Percentiles rank a stretch among this genome's conserved stretches.
phyloP scores from a whole-genome alignment of 2,113 vertebrate genomes.

The Forbesichthys agassizii region DNA sequence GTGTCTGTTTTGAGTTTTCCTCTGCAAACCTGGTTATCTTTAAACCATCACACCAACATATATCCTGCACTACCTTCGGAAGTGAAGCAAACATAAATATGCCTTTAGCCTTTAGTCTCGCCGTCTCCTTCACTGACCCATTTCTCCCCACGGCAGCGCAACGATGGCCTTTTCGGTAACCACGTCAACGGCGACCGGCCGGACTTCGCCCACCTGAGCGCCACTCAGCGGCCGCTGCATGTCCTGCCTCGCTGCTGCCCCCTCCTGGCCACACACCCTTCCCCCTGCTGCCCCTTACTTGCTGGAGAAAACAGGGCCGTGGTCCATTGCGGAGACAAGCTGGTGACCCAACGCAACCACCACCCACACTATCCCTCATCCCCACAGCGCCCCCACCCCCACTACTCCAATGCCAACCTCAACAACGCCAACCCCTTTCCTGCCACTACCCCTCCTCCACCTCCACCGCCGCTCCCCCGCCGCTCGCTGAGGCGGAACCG shows the following conservation, averaged over 20 bases:
- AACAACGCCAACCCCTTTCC: slow-evolving; percentile 87
- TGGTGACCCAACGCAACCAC: slow-evolving; percentile 83
- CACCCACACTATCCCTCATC: slow-evolving; percentile 78
- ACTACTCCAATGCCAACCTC: slow-evolving; percentile 94
- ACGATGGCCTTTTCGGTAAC: slow-evolving; percentile 93
- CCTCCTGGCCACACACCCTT: slow-evolving; percentile 76
- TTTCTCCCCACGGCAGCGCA: slow-evolving; percentile 81
- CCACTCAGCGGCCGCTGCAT: slow-evolving; percentile 92
- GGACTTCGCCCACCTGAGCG: slow-evolving; percentile 85
- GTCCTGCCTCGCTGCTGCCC: slow-evolving; percentile 80
- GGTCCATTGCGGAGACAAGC: slow-evolving; percentile 31
- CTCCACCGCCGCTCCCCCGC: no score
- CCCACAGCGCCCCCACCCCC: slow-evolving; percentile 76
- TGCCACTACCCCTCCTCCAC: no score
- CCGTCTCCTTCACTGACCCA: no score
- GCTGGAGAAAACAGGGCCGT: slow-evolving; percentile 18
- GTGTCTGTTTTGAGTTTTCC: no score
- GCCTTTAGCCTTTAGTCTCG: no score
- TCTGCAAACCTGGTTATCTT: no score
- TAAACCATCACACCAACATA: no score
- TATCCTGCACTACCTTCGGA: no score
- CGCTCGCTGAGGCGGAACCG: no score
- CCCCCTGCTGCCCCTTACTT: slow-evolving; percentile 60
- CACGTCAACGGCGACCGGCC: slow-evolving; percentile 85
- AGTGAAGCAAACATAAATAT: no score